A percentile compares a stretch with the other conserved stretches of the same genome.
These are phyloP conservation scores for Cygnus buccinator DNA, from an alignment of 2,113 vertebrate species.

Conservation along the genomic window DNA sequence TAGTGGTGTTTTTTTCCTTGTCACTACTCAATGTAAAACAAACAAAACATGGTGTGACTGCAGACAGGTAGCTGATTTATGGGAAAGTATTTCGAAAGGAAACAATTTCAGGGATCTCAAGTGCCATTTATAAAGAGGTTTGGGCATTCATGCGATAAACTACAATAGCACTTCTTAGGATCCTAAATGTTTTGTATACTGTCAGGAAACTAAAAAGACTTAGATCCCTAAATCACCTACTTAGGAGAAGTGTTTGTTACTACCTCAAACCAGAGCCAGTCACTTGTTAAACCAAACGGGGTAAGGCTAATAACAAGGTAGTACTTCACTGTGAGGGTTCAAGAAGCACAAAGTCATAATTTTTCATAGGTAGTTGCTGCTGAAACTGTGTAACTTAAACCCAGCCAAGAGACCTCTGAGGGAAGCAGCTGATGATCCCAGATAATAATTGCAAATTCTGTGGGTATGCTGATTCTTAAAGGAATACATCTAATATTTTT, in stretches of 20 bases:
- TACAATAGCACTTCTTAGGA: not conserved
- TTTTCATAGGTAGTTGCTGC: not conserved
- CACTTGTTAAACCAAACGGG: not conserved
- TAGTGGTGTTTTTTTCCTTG: not conserved
- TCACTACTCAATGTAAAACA: not conserved
- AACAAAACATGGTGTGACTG: rapidly evolving
- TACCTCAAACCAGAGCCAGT: not conserved
- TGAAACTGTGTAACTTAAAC: not conserved
- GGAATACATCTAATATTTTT: not conserved
- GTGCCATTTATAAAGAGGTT: not conserved
- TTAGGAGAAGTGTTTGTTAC: not conserved
- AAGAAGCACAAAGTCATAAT: not conserved
- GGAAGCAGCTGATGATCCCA: not conserved
- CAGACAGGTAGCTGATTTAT: not conserved
- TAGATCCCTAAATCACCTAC: not conserved
- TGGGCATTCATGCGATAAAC: rapidly evolving
- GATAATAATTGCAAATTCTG: not conserved
- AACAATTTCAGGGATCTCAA: not conserved
- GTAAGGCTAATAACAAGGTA: not conserved
- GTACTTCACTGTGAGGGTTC: not conserved
- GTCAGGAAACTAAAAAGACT: not conserved
- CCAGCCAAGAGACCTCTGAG: not conserved
- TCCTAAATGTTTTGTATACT: not conserved
- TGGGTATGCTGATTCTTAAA: not conserved
- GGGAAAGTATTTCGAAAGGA: not conserved